Evolutionary conservation across 2,113 vertebrate species (phyloP), one percentile per base, ranked within the genome.

Genomic region (Carlito syrichta): DNA sequence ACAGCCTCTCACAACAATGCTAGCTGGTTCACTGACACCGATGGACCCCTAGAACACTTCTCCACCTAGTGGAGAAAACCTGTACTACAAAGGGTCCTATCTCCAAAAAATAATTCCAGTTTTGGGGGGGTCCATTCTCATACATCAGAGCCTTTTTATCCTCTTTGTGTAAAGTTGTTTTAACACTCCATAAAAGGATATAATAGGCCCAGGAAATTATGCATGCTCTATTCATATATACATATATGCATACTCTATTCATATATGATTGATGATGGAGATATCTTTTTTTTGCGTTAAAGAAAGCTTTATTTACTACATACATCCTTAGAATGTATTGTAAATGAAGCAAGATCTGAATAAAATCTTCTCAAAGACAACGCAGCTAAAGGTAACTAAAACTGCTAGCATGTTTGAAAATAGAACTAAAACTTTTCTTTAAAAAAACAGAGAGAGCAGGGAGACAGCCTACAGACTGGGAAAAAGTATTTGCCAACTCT

Each of bases 261-360:
- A 8, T 17, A 74, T 8, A 17, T 86, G 45, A 40, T 20, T 58
- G 50, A 58, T 58, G 7, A 48, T 8, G 9, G 2, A 38, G 32
- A 25, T 40, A 54, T 25, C 54, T 92, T 43, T n/a, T n/a, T n/a
- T n/a, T 40, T 95, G 86, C 92, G 98, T 98, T 98, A 98, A 98
- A 98, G 97, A 99, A 98, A 98, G 98, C 98, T 99, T 99, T 99
- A 99, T 99, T 99, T 96, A 98, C 98, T 98, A 98, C 97, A 93
- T 97, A 98, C 97, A 95, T 97, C 94, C 98, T 98, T 98, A 97
- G 97, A 98, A 98, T 89, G 98, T 97, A 98, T 86, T 98, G 97
- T 98, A 98, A 98, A 98, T 98, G 98, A 92, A 98, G 97, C 93
- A 98, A 98, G 79, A 98, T 96, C 98, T 98, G 98, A 98, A 98